Conservation (phyloP, 2,888 invertebrate species). For the Phymatocera aterrima region DNA sequence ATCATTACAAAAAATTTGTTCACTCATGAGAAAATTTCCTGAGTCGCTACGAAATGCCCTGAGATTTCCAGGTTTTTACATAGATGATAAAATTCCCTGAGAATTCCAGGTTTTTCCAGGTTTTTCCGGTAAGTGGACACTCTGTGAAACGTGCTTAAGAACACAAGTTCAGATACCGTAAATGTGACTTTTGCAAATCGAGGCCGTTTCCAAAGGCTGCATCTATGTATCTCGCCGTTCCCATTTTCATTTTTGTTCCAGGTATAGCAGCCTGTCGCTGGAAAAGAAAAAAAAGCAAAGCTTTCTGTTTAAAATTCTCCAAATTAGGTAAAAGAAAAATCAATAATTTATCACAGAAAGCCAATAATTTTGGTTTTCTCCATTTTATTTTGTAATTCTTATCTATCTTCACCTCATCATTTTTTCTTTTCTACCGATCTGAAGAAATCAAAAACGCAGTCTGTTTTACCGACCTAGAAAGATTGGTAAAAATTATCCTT, state of each 20-base stretch:
- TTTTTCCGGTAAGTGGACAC: background rate
- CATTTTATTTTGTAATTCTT: no score
- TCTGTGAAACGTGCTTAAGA: background rate
- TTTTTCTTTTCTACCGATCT: no score
- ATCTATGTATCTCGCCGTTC: slow-evolving; percentile 61
- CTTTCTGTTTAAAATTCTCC: background rate
- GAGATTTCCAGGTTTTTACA: no score
- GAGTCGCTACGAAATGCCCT: no score
- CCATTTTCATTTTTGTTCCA: slow-evolving; percentile 59
- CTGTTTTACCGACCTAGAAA: background rate
- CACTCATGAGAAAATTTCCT: no score
- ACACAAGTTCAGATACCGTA: slow-evolving; percentile 59
- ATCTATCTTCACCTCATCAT: no score
- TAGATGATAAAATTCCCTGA: background rate
- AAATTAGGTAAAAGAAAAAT: background rate
- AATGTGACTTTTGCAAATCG: slow-evolving; percentile 60
- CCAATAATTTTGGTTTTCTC: no score
- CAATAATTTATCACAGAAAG: no score
- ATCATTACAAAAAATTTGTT: no score
- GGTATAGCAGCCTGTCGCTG: slow-evolving; percentile 64
- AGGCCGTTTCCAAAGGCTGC: slow-evolving; percentile 61
- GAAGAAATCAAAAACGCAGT: background rate
- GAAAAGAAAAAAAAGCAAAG: slow-evolving; percentile 41
- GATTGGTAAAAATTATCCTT: background rate
- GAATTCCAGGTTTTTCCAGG: background rate